These are phyloP conservation scores for cat (Felis catus) DNA, from an alignment of 2,113 vertebrate species.

Conservation along the genomic window F.catus_Fca126_mat1.0 CM031425.1:28277001-28277500, in stretches of 20 bases:
- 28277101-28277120: neutral
- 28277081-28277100: neutral
- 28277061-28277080: neutral
- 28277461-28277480: neutral
- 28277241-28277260: neutral
- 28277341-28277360: neutral
- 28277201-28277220: neutral
- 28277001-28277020: neutral
- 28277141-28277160: constrained; percentile 32
- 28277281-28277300: neutral
- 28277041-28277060: neutral
- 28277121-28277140: neutral
- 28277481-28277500: neutral
- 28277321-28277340: neutral
- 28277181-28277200: constrained; percentile 45
- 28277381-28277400: neutral
- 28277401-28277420: neutral
- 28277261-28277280: neutral
- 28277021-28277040: neutral
- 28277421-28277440: neutral
- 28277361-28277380: neutral
- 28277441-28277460: neutral
- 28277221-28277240: neutral
- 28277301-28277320: neutral
- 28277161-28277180: neutral